Base-by-base conservation (phyloP, 2,797 vertebrate genomes). In the Phyllotis vaccarum region DNA sequence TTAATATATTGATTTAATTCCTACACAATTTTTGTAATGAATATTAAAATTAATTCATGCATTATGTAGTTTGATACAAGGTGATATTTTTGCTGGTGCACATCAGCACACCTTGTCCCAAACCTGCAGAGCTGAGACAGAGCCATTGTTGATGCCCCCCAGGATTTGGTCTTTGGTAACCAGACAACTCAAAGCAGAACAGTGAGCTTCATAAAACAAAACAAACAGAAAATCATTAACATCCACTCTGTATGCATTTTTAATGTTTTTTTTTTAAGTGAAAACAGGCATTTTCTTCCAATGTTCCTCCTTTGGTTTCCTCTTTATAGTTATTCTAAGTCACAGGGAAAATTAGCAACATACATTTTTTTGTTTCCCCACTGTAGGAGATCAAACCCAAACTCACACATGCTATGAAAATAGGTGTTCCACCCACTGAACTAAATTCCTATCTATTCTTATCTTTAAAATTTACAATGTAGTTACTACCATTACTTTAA, bases 1-100 rank as follows among this genome's bases (percentile, higher is more conserved):
- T 70, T 95, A 86, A 90, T 27, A 75, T 31, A 12, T 64, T 22
- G 70, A 58, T 46, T 92, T 94, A 79, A 96, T 75, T 89, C 91
- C 29, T 19, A 3, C 24, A 75, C 13, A 90, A 16, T 37, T 49
- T 58, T 37, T 82, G 27, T 82, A 86, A 70, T 4, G 37, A 66
- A 31, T 92, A 88, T 49, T 40, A 79, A 88, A 46, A 10, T 37
- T 89, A 60, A 80, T 85, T 72, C 64, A 56, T 54, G 72, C 7
- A 3, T 9, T 81, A 34, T 14, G 40, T 29, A 85, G 68, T 96
- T 64, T 79, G 21, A 94, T 81, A 68, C 21, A 37, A 75, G 34
- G 5, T 92, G 96, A 43, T 16, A 54, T 34, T 66, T 95, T 93
- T 52, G 54, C 60, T n/a, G 49, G 10, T 19, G 74, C 37, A 34